Evolutionary conservation across 2,113 vertebrate genomes (phyloP).

Genomic region (Plecturocebus donacophilus): DNA sequence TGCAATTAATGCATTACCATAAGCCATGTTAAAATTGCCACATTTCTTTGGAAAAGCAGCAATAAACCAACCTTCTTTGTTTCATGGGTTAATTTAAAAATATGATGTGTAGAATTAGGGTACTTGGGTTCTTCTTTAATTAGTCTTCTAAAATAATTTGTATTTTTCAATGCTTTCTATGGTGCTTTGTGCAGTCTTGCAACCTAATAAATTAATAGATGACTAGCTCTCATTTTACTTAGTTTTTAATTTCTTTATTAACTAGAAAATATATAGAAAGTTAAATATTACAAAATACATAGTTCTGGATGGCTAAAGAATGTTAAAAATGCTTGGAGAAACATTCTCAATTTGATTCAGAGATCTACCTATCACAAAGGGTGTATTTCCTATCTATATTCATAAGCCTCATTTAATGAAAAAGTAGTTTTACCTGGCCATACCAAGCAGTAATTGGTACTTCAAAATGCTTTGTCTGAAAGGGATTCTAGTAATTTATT

Average conservation of each 20-base stretch:
- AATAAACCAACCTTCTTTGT: neutral
- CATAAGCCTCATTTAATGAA: slow-evolving; percentile 17
- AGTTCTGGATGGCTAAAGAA: neutral
- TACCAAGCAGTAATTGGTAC: neutral
- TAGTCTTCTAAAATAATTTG: slow-evolving; percentile 27
- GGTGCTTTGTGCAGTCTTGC: neutral
- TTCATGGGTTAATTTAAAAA: neutral
- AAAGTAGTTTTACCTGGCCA: neutral
- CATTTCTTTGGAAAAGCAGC: neutral
- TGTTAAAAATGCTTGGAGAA: neutral
- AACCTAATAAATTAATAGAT: slow-evolving; percentile 25
- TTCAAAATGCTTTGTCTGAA: neutral
- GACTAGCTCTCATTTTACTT: neutral
- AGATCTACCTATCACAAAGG: neutral
- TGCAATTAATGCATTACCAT: neutral
- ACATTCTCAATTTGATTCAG: neutral
- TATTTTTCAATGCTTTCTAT: neutral
- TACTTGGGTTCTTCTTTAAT: neutral
- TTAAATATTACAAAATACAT: neutral
- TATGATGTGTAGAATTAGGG: neutral
- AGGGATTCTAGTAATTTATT: neutral
- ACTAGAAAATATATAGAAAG: slow-evolving; percentile 29
- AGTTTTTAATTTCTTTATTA: slow-evolving; percentile 39
- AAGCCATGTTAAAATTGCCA: neutral
- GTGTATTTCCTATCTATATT: neutral